These are phyloP conservation scores for Torymus tubicola DNA, from an alignment of 2,888 invertebrate species.

Conservation along the genomic window DNA sequence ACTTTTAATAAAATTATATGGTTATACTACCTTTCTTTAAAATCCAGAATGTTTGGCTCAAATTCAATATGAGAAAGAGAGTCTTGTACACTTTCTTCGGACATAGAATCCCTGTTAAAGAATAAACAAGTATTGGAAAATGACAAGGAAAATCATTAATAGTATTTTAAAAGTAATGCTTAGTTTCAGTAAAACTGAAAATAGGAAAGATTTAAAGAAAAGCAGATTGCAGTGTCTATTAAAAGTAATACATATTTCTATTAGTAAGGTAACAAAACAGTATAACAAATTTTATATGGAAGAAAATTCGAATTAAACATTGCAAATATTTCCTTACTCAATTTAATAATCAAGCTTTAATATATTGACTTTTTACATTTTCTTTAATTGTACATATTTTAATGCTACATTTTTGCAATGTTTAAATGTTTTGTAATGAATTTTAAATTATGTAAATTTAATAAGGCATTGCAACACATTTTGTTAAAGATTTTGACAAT, in stretches of 20 bases:
- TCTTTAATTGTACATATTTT: no score
- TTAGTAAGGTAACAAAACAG: no score
- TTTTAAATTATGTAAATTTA: conserved; percentile 11
- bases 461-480: conserved; percentile 4
- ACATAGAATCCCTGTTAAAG: conserved; percentile 65
- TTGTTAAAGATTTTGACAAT: conserved; percentile 21
- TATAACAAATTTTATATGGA: no score
- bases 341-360: no score
- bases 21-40: conserved; percentile 81
- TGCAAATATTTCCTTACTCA: no score
- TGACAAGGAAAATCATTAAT: conserved; percentile 13
- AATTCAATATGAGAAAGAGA: conserved; percentile 78
- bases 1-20: conserved; percentile 15
- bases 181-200: conserved; percentile 8
- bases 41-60: conserved; percentile 83
- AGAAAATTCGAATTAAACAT: no score
- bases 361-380: no score
- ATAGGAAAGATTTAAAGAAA: conserved; percentile 2
- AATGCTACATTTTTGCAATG: neutral
- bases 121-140: conserved; percentile 44
- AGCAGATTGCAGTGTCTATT: conserved; percentile 7
- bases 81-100: conserved; percentile 70
- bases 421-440: conserved; percentile 12
- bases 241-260: neutral
- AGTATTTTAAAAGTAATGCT: neutral